Conservation (phyloP, 2,888 invertebrate genomes). For the Leptothorax acervorum region DNA sequence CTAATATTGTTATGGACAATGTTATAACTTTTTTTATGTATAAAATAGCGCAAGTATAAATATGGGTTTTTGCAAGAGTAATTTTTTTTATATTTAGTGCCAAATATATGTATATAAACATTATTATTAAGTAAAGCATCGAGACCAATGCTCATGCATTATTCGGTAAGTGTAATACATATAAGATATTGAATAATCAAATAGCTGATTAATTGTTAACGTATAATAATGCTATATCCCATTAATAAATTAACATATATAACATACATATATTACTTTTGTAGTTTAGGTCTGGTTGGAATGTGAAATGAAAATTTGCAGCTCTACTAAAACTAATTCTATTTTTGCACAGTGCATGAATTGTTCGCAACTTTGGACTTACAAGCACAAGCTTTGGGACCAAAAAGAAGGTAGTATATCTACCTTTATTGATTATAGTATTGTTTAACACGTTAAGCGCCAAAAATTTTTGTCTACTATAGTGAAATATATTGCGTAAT, state of each 20-base stretch:
- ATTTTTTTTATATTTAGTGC: constrained; percentile 8
- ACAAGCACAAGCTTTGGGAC: constrained; percentile 70
- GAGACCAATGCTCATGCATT: neutral
- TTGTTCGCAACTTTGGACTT: constrained; percentile 80
- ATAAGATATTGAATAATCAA: constrained; percentile 7
- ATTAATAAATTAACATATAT: constrained; percentile 24
- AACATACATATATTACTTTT: constrained; percentile 14
- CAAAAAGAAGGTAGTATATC: constrained; percentile 73
- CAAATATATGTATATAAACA: neutral
- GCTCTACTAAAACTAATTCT: constrained; percentile 61
- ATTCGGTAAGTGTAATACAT: neutral
- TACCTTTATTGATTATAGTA: constrained; percentile 46
- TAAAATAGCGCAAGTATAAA: neutral
- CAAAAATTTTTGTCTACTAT: constrained; percentile 43
- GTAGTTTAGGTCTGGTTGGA: constrained; percentile 56
- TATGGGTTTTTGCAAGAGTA: neutral
- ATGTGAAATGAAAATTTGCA: constrained; percentile 68
- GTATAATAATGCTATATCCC: neutral
- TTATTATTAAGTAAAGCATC: constrained; percentile 19
- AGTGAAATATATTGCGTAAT: constrained; percentile 44
- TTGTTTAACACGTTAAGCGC: constrained; percentile 75
- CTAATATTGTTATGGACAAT: neutral
- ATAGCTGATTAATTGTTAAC: neutral
- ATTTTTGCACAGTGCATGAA: constrained; percentile 80
- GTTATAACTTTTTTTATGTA: neutral